phyloP scores from a whole-genome alignment of 2,797 vertebrate species.

The Amphiprion clarkii region DNA sequence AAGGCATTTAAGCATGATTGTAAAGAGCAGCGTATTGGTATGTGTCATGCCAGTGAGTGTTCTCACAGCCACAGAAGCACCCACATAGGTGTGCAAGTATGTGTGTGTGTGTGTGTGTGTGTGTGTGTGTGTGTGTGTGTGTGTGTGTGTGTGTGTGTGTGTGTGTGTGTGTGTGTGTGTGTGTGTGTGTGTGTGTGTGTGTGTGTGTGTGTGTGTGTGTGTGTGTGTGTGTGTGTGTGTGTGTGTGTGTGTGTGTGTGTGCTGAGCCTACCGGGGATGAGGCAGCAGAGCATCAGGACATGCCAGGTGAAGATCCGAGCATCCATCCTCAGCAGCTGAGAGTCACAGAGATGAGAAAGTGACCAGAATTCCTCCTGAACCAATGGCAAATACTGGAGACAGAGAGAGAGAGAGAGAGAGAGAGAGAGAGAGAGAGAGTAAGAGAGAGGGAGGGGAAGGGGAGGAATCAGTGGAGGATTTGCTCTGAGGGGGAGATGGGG shows the following conservation, averaged over 20 bases:
- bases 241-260: conserved; percentile 17
- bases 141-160: background rate
- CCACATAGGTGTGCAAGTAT: background rate
- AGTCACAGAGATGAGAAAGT: conserved; percentile 11
- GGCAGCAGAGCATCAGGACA: conserved; percentile 60
- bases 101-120: background rate
- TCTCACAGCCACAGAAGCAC: background rate
- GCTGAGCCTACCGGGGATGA: conserved; percentile 44
- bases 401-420: background rate
- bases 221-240: background rate
- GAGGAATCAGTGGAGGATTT: background rate
- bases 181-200: background rate
- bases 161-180: conserved; percentile 10
- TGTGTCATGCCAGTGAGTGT: background rate
- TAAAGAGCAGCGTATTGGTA: background rate
- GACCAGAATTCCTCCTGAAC: conserved; percentile 29
- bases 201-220: background rate
- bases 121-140: background rate
- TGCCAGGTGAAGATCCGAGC: conserved; percentile 47
- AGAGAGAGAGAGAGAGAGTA: background rate
- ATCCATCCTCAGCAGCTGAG: conserved; percentile 50
- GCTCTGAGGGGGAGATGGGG: background rate
- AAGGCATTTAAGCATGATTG: background rate
- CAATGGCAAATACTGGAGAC: background rate
- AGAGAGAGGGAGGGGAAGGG: background rate